Percentiles rank a stretch among this genome's conserved stretches.
These are phyloP conservation scores for Catostomus latipinnis DNA, from an alignment of 2,797 vertebrate species.

Conservation along the genomic window DNA sequence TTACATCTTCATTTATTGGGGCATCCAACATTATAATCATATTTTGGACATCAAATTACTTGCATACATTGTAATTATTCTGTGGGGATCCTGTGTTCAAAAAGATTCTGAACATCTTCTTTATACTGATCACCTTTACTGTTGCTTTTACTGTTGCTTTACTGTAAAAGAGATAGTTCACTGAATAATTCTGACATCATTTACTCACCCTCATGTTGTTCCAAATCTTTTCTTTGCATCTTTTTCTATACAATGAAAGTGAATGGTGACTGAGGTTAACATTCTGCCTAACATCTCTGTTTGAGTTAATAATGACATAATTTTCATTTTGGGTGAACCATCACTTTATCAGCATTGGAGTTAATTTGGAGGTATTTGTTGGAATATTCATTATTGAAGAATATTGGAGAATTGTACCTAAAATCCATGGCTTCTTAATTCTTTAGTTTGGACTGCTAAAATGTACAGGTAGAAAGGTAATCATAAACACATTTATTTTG, in stretches of 20 bases:
- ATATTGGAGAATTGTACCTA: neutral
- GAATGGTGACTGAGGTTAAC: no score
- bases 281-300: no score
- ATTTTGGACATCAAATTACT: neutral
- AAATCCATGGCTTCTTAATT: neutral
- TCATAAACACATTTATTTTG: neutral
- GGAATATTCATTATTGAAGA: neutral
- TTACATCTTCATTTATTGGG: neutral
- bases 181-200: no score
- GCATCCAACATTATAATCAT: neutral
- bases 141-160: no score
- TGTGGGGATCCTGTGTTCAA: no score
- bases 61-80: neutral
- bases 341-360: neutral
- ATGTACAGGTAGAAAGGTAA: neutral
- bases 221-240: no score
- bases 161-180: no score
- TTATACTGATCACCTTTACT: neutral
- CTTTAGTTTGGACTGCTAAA: neutral
- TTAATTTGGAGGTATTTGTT: neutral
- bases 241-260: no score
- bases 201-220: no score
- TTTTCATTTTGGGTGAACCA: no score
- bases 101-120: neutral
- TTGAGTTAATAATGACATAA: no score